Base-by-base conservation (phyloP, 2,888 invertebrate genomes). In the Hipparchia semele region DNA sequence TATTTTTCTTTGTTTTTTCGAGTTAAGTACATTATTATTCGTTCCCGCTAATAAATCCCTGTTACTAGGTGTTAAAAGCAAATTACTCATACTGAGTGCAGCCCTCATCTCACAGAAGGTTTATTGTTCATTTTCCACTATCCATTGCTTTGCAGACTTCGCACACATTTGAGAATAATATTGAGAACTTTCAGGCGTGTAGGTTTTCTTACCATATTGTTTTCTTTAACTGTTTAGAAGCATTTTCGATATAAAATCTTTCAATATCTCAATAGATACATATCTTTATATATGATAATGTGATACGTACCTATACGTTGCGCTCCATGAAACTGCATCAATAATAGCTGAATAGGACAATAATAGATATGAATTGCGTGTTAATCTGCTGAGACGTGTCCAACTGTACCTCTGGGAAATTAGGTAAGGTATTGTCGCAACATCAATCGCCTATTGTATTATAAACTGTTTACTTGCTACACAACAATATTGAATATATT, bases 301-400 rank as follows among this genome's bases (percentile, higher is more conserved):
- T 59, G 3, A 59, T 13, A 33, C 10, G 5, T 10, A 58, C 13
- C 56, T 58, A 53, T 56, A 2, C 66, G 59, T 56, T 33, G 1
- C 7, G 60, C 9, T 60, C 12, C 33, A 68, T 51, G 68, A 33
- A 59, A 68, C 68, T 6, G 33, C 56, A 60, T 60, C 46, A 68
- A 51, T 68, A 68, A 59, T 68, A 68, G 23, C n/a, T 49, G 51
- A 59, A 60, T 68, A 51, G 68, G 51, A 51, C 68, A 68, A 71
- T 71, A 72, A 76, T 74, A 74, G 76, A 70, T 79, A 77, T 78
- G 78, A 78, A 76, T 76, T 75, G 75, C 73, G 75, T 75, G 79
- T 80, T 80, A 81, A 80, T 79, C 80, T 81, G 78, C 76, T 74
- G 79, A 79, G 79, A 77, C 80, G 75, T 79, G 80, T 80, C 79